Conservation (phyloP, 2,797 vertebrate species). For the Gallinago solitaria region DNA sequence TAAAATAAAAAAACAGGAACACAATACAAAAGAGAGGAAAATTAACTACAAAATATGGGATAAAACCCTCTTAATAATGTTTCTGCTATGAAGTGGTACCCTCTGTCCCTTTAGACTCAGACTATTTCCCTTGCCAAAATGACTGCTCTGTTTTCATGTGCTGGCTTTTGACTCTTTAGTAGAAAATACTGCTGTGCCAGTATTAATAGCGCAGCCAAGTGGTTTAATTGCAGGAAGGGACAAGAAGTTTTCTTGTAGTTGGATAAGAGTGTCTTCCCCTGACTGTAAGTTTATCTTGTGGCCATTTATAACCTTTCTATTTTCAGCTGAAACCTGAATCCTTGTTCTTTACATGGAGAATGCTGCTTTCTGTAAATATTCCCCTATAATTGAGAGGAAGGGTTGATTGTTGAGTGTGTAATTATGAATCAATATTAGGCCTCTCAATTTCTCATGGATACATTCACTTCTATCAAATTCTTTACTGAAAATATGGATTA, state of each 20-base stretch:
- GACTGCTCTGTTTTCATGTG: background rate
- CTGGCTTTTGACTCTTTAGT: background rate
- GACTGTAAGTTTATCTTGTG: conserved; percentile 17
- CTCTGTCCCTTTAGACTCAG: background rate
- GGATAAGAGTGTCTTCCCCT: background rate
- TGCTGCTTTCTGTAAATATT: background rate
- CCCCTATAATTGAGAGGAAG: background rate
- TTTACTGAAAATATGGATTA: background rate
- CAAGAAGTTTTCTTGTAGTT: background rate
- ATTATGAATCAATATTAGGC: background rate
- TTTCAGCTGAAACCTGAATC: conserved; percentile 35
- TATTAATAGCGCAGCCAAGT: background rate
- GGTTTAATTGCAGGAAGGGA: background rate
- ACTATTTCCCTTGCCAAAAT: background rate
- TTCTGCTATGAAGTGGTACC: background rate
- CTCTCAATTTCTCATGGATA: background rate
- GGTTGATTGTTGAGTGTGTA: background rate
- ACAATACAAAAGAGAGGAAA: background rate
- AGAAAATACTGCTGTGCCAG: background rate
- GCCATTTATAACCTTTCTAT: conserved; percentile 39
- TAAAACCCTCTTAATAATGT: background rate
- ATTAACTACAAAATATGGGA: background rate
- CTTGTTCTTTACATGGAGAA: background rate
- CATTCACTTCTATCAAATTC: background rate
- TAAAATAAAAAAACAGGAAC: background rate